A percentile compares a stretch with the other conserved stretches of the same genome.
phyloP scores from a whole-genome alignment of 2,113 vertebrate genomes.

The Herpetotheres cachinnans region DNA sequence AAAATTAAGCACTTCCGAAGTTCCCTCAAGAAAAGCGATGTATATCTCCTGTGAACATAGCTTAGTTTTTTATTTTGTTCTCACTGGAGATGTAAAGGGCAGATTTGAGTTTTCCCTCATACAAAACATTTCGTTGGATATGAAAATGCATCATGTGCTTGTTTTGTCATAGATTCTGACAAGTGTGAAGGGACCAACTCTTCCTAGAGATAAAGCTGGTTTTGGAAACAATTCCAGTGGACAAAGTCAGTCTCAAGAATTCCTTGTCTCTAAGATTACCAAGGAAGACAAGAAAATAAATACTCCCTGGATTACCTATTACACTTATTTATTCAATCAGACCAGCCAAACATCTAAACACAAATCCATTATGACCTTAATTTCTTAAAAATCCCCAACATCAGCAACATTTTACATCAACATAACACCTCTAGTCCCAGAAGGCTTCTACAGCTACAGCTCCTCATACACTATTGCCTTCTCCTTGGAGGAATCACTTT shows the following conservation, averaged over 20 bases:
- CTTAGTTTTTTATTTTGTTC: not conserved
- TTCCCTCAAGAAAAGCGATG: not conserved
- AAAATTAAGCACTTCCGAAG: not conserved
- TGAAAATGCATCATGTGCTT: not conserved
- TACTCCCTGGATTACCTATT: not conserved
- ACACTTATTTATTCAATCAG: not conserved
- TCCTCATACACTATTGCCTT: not conserved
- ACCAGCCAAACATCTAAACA: not conserved
- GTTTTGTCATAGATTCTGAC: not conserved
- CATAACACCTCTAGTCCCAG: not conserved
- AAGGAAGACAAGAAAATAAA: not conserved
- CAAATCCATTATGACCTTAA: not conserved
- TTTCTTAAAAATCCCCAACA: not conserved
- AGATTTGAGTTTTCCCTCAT: not conserved
- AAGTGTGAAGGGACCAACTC: not conserved
- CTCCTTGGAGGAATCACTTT: not conserved
- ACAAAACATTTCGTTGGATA: not conserved
- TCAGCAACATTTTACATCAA: not conserved
- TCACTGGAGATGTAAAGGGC: slow-evolving; percentile 3
- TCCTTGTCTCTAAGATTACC: not conserved
- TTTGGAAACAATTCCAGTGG: not conserved
- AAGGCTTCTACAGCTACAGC: not conserved
- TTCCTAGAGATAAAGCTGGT: not conserved
- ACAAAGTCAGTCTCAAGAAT: not conserved
- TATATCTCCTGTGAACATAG: not conserved